A percentile compares a stretch with the other conserved stretches of the same genome.
These are phyloP conservation scores for Lordiphosa clarofinis DNA, from an alignment of 1,140 invertebrate genomes.

Conservation along the genomic window DNA sequence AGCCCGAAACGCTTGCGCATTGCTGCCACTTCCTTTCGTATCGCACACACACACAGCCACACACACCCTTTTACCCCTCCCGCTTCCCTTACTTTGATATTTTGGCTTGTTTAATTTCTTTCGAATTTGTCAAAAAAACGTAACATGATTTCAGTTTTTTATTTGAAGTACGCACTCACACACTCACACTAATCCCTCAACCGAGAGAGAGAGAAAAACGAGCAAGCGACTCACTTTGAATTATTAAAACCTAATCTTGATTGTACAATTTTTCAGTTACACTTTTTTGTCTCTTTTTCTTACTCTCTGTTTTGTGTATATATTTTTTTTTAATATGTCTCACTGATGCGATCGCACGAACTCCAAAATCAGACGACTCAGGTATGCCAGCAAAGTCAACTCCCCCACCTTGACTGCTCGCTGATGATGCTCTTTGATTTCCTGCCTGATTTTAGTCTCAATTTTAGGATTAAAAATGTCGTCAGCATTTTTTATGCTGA, in stretches of 20 bases:
- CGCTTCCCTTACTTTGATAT: slow-evolving; percentile 15
- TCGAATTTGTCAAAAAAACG: slow-evolving; percentile 71
- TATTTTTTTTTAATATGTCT: slow-evolving; percentile 47
- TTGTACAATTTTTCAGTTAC: slow-evolving; percentile 46
- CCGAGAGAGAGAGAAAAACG: slow-evolving; percentile 8
- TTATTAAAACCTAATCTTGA: slow-evolving; percentile 77
- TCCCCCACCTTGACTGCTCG: slow-evolving; percentile 40
- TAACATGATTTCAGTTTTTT: slow-evolving; percentile 77
- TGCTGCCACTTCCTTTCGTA: slow-evolving; percentile 70
- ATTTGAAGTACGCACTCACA: slow-evolving; percentile 38
- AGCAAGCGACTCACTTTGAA: slow-evolving; percentile 75
- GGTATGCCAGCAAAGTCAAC: slow-evolving; percentile 30
- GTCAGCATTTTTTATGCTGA: slow-evolving; percentile 73
- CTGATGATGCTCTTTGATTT: slow-evolving; percentile 17
- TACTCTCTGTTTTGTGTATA: slow-evolving; percentile 29
- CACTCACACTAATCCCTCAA: slow-evolving; percentile 56
- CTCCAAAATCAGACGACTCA: slow-evolving; percentile 14
- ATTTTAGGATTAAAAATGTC: slow-evolving; percentile 77
- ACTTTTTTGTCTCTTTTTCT: slow-evolving; percentile 8
- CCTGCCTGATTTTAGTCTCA: slow-evolving; percentile 56
- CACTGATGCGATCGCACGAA: slow-evolving; percentile 64
- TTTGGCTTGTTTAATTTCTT: slow-evolving; percentile 66
- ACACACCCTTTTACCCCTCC: slow-evolving; percentile 19
- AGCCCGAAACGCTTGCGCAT: slow-evolving; percentile 54
- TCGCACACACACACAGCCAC: slow-evolving; percentile 28